phyloP scores from a whole-genome alignment of 2,797 vertebrate species.

The Tinamus major region DNA sequence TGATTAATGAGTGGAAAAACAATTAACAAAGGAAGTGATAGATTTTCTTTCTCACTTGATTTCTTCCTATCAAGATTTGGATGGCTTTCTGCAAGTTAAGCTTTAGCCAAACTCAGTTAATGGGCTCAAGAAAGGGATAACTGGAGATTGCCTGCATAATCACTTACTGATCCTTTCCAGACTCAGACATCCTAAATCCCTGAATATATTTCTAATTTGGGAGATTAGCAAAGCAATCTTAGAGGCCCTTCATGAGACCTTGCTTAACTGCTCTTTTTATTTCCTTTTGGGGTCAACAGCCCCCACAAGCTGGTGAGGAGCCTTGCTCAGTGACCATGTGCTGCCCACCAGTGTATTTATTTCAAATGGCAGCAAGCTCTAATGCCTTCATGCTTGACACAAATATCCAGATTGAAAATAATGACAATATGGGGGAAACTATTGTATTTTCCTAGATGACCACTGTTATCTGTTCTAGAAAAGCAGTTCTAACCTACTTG shows the following conservation, averaged over 20 bases:
- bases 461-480: neutral
- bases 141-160: neutral
- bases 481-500: neutral
- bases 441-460: neutral
- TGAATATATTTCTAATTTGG: neutral
- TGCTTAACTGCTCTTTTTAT: neutral
- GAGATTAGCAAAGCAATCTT: neutral
- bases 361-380: neutral
- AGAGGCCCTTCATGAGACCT: neutral
- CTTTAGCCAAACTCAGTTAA: neutral
- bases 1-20: conserved; percentile 27
- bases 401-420: neutral
- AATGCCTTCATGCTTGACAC: neutral
- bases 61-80: neutral
- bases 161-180: neutral
- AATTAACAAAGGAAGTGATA: neutral
- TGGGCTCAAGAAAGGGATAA: neutral
- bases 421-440: neutral
- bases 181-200: neutral
- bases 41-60: conserved; percentile 15
- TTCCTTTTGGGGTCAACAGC: neutral
- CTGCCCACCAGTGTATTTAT: neutral
- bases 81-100: neutral
- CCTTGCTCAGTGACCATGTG: neutral
- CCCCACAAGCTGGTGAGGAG: neutral